Conservation (phyloP, 2,797 vertebrate genomes). For the Acipenser ruthenus region DNA sequence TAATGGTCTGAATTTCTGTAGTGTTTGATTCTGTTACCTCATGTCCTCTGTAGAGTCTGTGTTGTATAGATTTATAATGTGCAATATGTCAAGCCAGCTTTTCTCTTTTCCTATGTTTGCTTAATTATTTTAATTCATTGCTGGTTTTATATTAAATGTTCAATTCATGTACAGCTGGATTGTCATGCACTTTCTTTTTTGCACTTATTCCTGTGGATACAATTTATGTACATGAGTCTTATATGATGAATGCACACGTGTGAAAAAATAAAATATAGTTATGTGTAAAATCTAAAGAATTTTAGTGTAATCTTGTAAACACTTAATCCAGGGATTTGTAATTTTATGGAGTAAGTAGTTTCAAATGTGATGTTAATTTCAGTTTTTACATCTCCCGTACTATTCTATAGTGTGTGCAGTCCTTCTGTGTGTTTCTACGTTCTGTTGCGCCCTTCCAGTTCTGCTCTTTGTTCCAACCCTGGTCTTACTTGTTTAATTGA, state of each 20-base stretch:
- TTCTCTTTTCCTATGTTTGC: slow-evolving; percentile 30
- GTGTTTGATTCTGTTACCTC: slow-evolving; percentile 45
- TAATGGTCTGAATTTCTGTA: neutral
- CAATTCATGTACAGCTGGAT: slow-evolving; percentile 43
- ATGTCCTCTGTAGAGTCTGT: slow-evolving; percentile 26
- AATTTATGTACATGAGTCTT: slow-evolving; percentile 23
- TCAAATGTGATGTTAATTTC: too few relatives aligned
- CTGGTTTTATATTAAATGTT: slow-evolving; percentile 31
- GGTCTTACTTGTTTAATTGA: too few relatives aligned
- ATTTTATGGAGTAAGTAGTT: too few relatives aligned
- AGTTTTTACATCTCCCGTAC: too few relatives aligned
- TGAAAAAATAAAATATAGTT: slow-evolving; percentile 26
- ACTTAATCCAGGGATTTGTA: too few relatives aligned
- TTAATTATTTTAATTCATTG: slow-evolving; percentile 33
- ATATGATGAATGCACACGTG: slow-evolving; percentile 15
- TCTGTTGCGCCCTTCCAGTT: too few relatives aligned
- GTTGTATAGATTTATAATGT: slow-evolving; percentile 47
- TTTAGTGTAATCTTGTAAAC: too few relatives aligned
- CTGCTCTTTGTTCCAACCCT: too few relatives aligned
- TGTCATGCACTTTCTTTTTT: slow-evolving; percentile 52
- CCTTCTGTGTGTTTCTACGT: too few relatives aligned
- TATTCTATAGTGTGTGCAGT: too few relatives aligned
- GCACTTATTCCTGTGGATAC: slow-evolving; percentile 48
- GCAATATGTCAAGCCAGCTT: slow-evolving; percentile 66
- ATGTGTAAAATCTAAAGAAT: neutral